Evolutionary conservation across 1,140 invertebrate genomes (phyloP), one percentile per base, ranked within the genome.

Genomic region (Anadara kagoshimensis): DNA sequence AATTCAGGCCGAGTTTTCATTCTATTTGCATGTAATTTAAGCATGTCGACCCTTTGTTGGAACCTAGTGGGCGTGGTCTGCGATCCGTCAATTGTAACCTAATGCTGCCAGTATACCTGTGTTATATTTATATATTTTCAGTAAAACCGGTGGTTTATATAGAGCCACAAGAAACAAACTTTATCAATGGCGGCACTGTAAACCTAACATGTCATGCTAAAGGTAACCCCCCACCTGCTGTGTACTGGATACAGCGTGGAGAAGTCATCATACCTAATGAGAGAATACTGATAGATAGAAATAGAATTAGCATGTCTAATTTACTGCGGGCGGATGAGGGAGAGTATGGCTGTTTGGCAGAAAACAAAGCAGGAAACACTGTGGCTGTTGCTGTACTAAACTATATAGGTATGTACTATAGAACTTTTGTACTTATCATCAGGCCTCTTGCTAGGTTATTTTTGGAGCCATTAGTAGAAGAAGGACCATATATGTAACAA

Each of bases 141-240:
- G 89, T 84, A 12, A 78, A 85, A 5, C 91, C 91, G n/a, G 78
- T 75, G n/a, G 87, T 89, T 41, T 74, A 73, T 8, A 77, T 90
- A 1, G 79, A 72, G 0, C 89, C 90, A 22, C 69, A 70, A 10
- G 69, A 76, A 43, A 81, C 85, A 69, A 88, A 84, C 69, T 89
- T 90, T 71, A 80, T 83, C 5, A 51, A 68, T 16, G 86, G 87
- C 0, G 61, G 79, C 10, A 77, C 74, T 5, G 64, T 81, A 11
- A 84, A 79, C 44, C 58, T 89, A 14, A 74, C 59, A 1, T 89
- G 88, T 71, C 67, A 73, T 16, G 79, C 81, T 0, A 73, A 76
- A 20, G 88, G 84, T 26, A 85, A 78, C 68, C 88, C 87, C 41
- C 49, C 62, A 43, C 86, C 86, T 0, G 75, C 45, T 16, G 78